phyloP scores from a whole-genome alignment of 2,888 invertebrate genomes.

The Polyploca ridens region DNA sequence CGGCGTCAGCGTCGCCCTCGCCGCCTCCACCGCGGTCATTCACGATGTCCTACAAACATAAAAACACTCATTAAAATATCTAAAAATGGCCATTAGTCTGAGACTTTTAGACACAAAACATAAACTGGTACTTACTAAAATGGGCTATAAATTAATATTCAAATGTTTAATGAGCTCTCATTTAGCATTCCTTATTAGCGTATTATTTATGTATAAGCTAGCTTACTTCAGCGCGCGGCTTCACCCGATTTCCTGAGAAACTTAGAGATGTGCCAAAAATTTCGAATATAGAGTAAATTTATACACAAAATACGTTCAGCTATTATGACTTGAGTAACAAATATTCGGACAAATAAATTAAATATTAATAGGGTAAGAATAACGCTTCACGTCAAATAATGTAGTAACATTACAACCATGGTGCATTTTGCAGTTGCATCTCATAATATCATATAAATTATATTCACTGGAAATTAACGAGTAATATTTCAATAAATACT shows the following conservation, averaged over 20 bases:
- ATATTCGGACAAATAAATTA: too few species aligned
- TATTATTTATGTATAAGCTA: too few species aligned
- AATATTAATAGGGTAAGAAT: too few species aligned
- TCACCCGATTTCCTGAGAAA: too few species aligned
- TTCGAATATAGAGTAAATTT: too few species aligned
- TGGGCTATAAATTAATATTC: background rate
- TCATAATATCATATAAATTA: background rate
- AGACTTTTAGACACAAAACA: background rate
- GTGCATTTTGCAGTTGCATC: background rate
- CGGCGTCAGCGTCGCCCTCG: slow-evolving; percentile 68
- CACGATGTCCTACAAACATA: slow-evolving; percentile 63
- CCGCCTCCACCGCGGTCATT: slow-evolving; percentile 77
- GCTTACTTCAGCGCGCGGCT: too few species aligned
- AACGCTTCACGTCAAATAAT: background rate
- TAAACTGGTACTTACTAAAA: background rate
- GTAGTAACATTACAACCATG: background rate
- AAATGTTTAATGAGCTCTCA: too few species aligned
- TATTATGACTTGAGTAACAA: too few species aligned
- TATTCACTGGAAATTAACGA: background rate
- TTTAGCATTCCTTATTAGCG: too few species aligned
- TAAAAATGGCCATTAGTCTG: slow-evolving; percentile 11
- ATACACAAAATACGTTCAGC: too few species aligned
- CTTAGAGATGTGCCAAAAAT: too few species aligned
- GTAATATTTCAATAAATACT: background rate
- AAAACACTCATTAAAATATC: slow-evolving; percentile 16